A percentile compares a stretch with the other conserved stretches of the same genome.
Conservation (phyloP, 2,888 invertebrate species). For the Seira ritae region DNA sequence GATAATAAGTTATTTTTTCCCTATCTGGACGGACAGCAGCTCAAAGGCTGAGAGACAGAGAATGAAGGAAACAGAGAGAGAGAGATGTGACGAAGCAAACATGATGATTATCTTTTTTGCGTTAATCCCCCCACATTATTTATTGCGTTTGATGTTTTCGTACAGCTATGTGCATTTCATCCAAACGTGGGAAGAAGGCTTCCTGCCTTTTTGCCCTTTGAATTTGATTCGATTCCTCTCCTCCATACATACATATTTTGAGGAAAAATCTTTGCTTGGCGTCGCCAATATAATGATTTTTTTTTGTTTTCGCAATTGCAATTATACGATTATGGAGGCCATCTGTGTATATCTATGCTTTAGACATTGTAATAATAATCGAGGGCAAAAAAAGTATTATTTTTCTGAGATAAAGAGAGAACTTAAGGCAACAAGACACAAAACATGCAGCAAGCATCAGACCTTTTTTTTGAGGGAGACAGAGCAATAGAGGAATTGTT, state of each 20-base stretch:
- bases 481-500: constrained; percentile 18
- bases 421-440: constrained; percentile 55
- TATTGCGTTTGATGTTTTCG: not conserved
- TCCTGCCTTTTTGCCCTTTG: constrained; percentile 60
- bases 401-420: constrained; percentile 57
- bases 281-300: constrained; percentile 61
- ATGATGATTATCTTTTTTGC: constrained; percentile 60
- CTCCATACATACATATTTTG: not conserved
- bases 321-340: constrained; percentile 64
- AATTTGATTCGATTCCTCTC: constrained; percentile 27
- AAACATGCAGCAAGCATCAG: constrained; percentile 37
- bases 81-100: constrained; percentile 51
- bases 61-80: constrained; percentile 26
- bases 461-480: constrained; percentile 54
- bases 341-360: constrained; percentile 48
- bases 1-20: constrained; percentile 47
- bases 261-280: constrained; percentile 23
- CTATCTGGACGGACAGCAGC: constrained; percentile 2
- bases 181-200: constrained; percentile 62
- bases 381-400: constrained; percentile 58
- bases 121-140: constrained; percentile 43
- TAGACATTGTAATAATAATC: constrained; percentile 48
- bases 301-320: constrained; percentile 35
- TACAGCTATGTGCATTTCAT: constrained; percentile 21
- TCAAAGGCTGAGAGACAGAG: constrained; percentile 33